Base-by-base conservation (phyloP, 2,797 vertebrate species). In the Gymnodraco acuticeps region DNA sequence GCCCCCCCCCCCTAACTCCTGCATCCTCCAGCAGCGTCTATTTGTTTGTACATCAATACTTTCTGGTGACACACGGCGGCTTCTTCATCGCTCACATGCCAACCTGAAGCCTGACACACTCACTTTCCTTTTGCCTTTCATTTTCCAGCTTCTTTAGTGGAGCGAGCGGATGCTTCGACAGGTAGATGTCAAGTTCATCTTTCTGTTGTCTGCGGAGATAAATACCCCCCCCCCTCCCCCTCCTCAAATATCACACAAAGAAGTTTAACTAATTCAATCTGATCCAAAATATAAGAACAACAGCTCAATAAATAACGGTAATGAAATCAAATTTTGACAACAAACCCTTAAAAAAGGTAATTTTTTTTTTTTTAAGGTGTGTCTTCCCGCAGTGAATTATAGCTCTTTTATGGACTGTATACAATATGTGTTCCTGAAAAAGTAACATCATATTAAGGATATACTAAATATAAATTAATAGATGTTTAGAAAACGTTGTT, bases 41-140 rank as follows among this genome's bases (percentile, higher is more conserved):
- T 88, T 89, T 89, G 81, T 89, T 88, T 87, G 81, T 78, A 83
- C 81, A 87, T 89, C 86, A 91, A 87, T 89, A 85, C 84, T 81
- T 83, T 76, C 59, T 45, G 63, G 80, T 75, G 89, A 87, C 84
- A 79, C 87, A 79, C 76, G 78, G 43, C 71, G 73, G 76, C 78
- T 74, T 86, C 81, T 82, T 89, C 82, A 73, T 83, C 74, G 62
- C 82, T 79, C 71, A 41, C 77, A 84, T 38, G 78, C 80, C 85
- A 80, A 87, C 83, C 86, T 78, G 86, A 72, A 75, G 79, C 75
- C 86, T 81, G 86, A 82, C 86, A 77, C 75, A 8, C 75, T 84
- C 82, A 61, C 82, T 70, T 64, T 65, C 63, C 64, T 47, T n/a
- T 64, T 74, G 70, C 65, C 75, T 77, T 85, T 78, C 13, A 73